Conservation (phyloP, 1,140 invertebrate genomes). For the Cyphomyrmex costatus region DNA sequence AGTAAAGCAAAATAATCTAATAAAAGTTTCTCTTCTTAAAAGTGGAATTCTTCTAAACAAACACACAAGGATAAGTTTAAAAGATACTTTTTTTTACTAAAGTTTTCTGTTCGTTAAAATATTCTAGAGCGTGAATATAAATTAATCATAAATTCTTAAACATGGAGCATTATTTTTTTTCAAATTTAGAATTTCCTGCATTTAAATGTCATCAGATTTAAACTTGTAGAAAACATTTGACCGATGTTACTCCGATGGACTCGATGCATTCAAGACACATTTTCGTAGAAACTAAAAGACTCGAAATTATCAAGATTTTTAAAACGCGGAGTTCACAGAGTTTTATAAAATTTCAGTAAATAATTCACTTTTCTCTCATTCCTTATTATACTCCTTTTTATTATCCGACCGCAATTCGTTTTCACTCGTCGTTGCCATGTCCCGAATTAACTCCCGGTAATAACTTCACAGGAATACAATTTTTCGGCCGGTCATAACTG, state of each 20-base stretch:
- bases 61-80: not conserved
- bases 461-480: conserved; percentile 25
- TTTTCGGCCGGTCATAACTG: not conserved
- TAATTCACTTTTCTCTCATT: not conserved
- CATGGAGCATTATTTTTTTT: too few species aligned
- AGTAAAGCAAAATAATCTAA: not conserved
- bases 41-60: not conserved
- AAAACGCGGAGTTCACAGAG: not conserved
- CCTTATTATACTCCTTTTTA: too few species aligned
- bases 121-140: not conserved
- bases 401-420: not conserved
- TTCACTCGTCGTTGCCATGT: conserved; percentile 1
- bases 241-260: too few species aligned
- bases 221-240: not conserved
- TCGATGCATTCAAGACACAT: not conserved
- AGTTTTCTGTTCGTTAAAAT: not conserved
- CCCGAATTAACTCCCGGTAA: not conserved
- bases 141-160: not conserved
- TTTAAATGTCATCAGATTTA: not conserved
- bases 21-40: not conserved
- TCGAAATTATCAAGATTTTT: not conserved
- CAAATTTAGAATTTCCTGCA: not conserved
- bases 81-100: not conserved
- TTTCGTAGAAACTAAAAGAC: not conserved
- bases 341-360: not conserved